These are phyloP conservation scores for Pseudococcus jackbeardsleyi DNA, from an alignment of 2,888 invertebrate species.

Conservation along the genomic window DNA sequence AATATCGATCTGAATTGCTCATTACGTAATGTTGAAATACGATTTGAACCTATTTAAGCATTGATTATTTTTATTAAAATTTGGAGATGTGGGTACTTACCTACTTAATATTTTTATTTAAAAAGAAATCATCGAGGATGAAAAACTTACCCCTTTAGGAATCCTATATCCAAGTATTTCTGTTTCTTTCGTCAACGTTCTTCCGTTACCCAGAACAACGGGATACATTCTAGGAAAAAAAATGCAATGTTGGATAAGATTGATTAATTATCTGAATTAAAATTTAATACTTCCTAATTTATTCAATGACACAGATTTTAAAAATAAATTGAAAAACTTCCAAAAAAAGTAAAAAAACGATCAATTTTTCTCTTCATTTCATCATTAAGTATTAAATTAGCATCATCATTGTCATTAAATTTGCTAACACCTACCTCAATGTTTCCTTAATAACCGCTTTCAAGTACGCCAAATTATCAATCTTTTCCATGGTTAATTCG, in stretches of 20 bases:
- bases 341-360: too few relatives aligned
- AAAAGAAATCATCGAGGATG: background rate
- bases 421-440: conserved; percentile 73
- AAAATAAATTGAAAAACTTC: too few relatives aligned
- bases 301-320: too few relatives aligned
- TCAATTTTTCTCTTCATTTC: too few relatives aligned
- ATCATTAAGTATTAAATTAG: background rate
- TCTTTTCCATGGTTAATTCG: conserved; percentile 73
- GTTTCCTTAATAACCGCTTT: conserved; percentile 84
- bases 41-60: conserved; percentile 75
- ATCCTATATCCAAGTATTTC: conserved; percentile 85
- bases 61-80: background rate
- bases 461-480: conserved; percentile 78
- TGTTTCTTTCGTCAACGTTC: conserved; percentile 84
- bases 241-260: background rate
- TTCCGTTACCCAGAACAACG: conserved; percentile 88
- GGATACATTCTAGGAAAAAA: conserved; percentile 80
- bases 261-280: background rate
- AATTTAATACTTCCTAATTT: too few relatives aligned
- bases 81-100: too few relatives aligned
- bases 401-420: background rate
- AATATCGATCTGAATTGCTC: conserved; percentile 69
- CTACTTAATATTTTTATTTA: background rate
- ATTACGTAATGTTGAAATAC: conserved; percentile 79
- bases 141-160: conserved; percentile 82